A percentile compares a stretch with the other conserved stretches of the same genome.
Conservation (phyloP, 1,140 invertebrate genomes). For the Acromyrmex charruanus region DNA sequence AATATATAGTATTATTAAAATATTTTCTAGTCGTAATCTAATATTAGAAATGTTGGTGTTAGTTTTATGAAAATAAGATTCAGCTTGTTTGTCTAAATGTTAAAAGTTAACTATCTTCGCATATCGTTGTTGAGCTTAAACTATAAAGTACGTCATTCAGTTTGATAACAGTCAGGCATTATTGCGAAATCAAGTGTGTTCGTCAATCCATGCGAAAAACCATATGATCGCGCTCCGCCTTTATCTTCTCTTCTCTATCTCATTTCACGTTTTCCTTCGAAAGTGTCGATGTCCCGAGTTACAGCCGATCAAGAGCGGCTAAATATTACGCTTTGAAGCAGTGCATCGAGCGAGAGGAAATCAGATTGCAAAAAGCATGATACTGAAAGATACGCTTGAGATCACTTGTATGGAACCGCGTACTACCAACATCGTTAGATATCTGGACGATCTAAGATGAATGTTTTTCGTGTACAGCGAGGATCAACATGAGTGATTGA, state of each 20-base stretch:
- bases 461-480: not conserved
- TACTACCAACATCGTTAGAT: not conserved
- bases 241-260: slow-evolving; percentile 41
- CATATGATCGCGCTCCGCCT: not conserved
- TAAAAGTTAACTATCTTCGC: not conserved
- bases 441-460: not conserved
- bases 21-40: not conserved
- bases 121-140: not conserved
- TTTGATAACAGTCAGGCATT: slow-evolving; percentile 1
- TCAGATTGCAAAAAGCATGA: slow-evolving; percentile 61
- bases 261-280: slow-evolving; percentile 55
- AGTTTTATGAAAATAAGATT: not conserved
- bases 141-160: not conserved
- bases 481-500: not conserved
- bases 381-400: not conserved
- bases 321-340: slow-evolving; percentile 61
- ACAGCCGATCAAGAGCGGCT: slow-evolving; percentile 41
- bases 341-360: slow-evolving; percentile 62
- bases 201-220: slow-evolving; percentile 12
- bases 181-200: not conserved
- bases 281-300: not conserved
- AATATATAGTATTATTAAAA: not conserved
- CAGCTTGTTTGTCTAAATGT: not conserved
- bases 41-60: not conserved
- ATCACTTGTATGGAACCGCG: not conserved